phyloP scores from a whole-genome alignment of 2,113 vertebrate species.

The Myrmecobius fasciatus region DNA sequence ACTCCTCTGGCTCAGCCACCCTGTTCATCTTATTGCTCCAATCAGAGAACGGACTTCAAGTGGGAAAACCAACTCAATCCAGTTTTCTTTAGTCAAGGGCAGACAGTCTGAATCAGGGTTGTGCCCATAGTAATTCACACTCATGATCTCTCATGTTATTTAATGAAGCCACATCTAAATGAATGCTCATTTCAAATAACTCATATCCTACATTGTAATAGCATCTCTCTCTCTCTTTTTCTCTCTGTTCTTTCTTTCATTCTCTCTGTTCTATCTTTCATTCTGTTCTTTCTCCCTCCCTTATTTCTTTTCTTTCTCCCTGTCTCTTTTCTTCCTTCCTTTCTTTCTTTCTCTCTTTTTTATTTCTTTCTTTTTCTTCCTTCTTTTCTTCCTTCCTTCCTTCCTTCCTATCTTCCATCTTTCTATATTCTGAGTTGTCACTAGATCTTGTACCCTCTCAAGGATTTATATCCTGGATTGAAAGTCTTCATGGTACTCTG shows the following conservation, averaged over 20 bases:
- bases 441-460: neutral
- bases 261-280: too few relatives aligned
- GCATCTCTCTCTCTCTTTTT: neutral
- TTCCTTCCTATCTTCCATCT: neutral
- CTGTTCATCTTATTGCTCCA: neutral
- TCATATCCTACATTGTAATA: neutral
- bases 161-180: neutral
- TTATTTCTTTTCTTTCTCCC: too few relatives aligned
- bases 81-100: neutral
- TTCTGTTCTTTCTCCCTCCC: too few relatives aligned
- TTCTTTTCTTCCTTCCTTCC: too few relatives aligned
- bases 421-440: neutral
- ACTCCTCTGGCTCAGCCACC: neutral
- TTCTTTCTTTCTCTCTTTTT: too few relatives aligned
- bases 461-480: neutral
- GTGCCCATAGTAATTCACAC: neutral
- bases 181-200: neutral
- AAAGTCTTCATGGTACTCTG: neutral
- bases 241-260: too few relatives aligned
- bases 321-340: too few relatives aligned
- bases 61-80: neutral
- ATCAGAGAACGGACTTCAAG: neutral
- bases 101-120: neutral
- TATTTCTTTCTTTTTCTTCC: too few relatives aligned
- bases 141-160: neutral